Evolutionary conservation across 2,888 invertebrate genomes (phyloP).

Genomic region (Candidula unifasciata): DNA sequence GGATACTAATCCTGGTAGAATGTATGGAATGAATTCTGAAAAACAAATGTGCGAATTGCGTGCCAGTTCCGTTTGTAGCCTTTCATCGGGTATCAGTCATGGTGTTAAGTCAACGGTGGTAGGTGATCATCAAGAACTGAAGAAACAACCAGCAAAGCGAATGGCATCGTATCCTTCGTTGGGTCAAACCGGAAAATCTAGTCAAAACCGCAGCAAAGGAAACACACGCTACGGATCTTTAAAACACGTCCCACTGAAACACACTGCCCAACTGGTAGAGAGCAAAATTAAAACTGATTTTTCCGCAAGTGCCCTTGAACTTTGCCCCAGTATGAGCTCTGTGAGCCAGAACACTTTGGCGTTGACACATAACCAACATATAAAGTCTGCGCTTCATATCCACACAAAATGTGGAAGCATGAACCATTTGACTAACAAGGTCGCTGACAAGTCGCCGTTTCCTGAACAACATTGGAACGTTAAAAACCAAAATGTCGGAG

Average conservation of each 20-base stretch:
- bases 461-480: neutral
- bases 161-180: neutral
- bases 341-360: neutral
- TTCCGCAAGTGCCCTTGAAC: constrained; percentile 35
- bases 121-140: neutral
- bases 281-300: neutral
- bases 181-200: neutral
- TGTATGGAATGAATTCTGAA: neutral
- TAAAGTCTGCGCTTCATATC: neutral
- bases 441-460: neutral
- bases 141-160: neutral
- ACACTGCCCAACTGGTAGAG: neutral
- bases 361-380: neutral
- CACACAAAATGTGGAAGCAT: neutral
- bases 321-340: neutral
- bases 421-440: constrained; percentile 15
- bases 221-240: neutral
- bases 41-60: neutral
- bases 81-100: neutral
- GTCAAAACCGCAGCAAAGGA: neutral
- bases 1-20: neutral
- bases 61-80: neutral
- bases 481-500: neutral
- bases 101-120: too few species aligned
- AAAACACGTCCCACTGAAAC: neutral